phyloP scores from a whole-genome alignment of 2,888 invertebrate species.

The Ommatoiulus sabulosus region DNA sequence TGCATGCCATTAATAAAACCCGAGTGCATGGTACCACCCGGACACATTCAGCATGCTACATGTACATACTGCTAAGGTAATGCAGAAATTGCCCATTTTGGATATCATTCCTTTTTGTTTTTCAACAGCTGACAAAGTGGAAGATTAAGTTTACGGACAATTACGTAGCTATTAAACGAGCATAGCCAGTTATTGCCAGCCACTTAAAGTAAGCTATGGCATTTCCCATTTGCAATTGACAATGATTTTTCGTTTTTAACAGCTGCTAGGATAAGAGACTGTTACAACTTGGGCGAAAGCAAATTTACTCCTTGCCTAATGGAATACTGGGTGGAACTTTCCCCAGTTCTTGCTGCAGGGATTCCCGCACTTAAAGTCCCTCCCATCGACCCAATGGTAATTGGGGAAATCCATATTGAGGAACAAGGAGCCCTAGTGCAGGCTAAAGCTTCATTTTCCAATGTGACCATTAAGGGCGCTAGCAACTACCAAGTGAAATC shows the following conservation, averaged over 20 bases:
- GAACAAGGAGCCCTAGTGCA: constrained; percentile 50
- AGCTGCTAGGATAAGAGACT: neutral
- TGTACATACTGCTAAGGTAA: too few relatives aligned
- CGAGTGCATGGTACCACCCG: neutral
- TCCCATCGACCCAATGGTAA: constrained; percentile 46
- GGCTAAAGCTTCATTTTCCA: constrained; percentile 37
- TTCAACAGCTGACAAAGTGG: too few relatives aligned
- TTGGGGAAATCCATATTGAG: neutral
- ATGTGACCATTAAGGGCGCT: constrained; percentile 9
- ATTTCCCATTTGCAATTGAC: neutral
- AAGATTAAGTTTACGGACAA: neutral
- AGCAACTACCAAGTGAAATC: constrained; percentile 3
- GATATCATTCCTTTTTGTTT: too few relatives aligned
- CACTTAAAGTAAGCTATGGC: neutral
- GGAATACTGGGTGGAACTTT: neutral
- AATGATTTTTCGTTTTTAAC: neutral
- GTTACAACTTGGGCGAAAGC: neutral
- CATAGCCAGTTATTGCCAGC: too few relatives aligned
- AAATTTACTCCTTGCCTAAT: neutral
- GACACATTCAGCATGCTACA: neutral
- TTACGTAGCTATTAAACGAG: too few relatives aligned
- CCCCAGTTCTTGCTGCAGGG: neutral
- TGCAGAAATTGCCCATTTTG: too few relatives aligned
- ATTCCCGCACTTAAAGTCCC: constrained; percentile 48
- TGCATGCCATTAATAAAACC: neutral